These are phyloP conservation scores for Coreoperca whiteheadi DNA, from an alignment of 2,113 vertebrate species.

Conservation along the genomic window DNA sequence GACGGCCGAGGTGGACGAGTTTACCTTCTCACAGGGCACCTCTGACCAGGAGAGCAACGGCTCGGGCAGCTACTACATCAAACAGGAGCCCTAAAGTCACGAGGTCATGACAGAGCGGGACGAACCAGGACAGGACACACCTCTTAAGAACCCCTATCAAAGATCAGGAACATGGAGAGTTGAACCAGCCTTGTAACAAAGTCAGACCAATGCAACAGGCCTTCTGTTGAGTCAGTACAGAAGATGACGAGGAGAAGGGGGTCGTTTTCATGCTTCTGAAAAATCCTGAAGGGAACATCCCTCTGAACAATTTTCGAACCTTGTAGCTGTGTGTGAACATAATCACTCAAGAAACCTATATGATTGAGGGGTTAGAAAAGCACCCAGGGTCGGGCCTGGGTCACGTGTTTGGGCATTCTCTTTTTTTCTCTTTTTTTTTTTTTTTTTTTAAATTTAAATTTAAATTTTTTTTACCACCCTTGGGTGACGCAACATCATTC, in stretches of 20 bases:
- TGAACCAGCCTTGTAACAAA: constrained; percentile 21
- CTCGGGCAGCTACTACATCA: constrained; percentile 97
- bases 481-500: constrained; percentile 65
- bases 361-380: constrained; percentile 1
- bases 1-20: constrained; percentile 92
- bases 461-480: constrained; percentile 9
- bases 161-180: constrained; percentile 24
- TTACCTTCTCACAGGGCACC: constrained; percentile 92
- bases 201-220: constrained; percentile 36
- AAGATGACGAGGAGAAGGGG: not conserved
- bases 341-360: constrained; percentile 23
- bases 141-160: constrained; percentile 12
- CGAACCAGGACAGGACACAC: constrained; percentile 1
- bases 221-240: constrained; percentile 14
- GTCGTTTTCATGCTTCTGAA: constrained; percentile 5
- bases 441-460: too few relatives aligned
- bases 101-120: constrained; percentile 6
- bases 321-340: constrained; percentile 46
- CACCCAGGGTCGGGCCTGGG: constrained; percentile 28
- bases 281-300: constrained; percentile 21
- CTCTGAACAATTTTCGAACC: constrained; percentile 31
- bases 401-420: constrained; percentile 60
- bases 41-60: constrained; percentile 98
- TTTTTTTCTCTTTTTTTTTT: too few relatives aligned
- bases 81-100: constrained; percentile 91